Percentiles rank a stretch among this genome's conserved stretches.
phyloP scores from a whole-genome alignment of 2,888 invertebrate genomes.

The Ectemnius cavifrons region DNA sequence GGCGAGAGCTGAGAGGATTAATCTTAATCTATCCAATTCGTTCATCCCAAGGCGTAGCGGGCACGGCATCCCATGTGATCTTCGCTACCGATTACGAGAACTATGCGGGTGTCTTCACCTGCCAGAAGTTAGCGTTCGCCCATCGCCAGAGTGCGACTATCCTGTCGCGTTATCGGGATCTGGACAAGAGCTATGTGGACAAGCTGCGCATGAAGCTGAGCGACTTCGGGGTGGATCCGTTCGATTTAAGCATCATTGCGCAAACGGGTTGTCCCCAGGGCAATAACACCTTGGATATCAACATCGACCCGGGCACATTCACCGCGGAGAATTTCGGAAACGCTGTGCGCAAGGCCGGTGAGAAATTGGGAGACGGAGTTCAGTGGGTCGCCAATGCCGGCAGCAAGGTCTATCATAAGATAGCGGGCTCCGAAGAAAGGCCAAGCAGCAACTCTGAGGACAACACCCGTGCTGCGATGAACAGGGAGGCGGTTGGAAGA shows the following conservation, averaged over 20 bases:
- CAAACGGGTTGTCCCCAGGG: constrained; percentile 85
- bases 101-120: constrained; percentile 89
- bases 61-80: constrained; percentile 86
- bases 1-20: neutral
- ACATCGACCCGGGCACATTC: constrained; percentile 88
- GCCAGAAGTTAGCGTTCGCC: constrained; percentile 87
- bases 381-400: constrained; percentile 86
- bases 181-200: constrained; percentile 85
- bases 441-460: constrained; percentile 25
- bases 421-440: constrained; percentile 74
- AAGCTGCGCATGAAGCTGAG: constrained; percentile 84
- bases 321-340: constrained; percentile 86
- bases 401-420: constrained; percentile 85
- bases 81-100: constrained; percentile 86
- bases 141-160: constrained; percentile 90
- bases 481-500: constrained; percentile 47
- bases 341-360: constrained; percentile 86
- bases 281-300: constrained; percentile 81
- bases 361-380: constrained; percentile 85
- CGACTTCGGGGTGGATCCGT: constrained; percentile 86
- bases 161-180: constrained; percentile 85
- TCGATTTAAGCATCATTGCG: constrained; percentile 86
- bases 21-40: neutral
- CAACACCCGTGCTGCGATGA: constrained; percentile 20
- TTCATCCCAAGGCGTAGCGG: constrained; percentile 82